Evolutionary conservation across 2,888 invertebrate genomes (phyloP), one percentile per base, ranked within the genome.

Genomic region (Idaea aversata): DNA sequence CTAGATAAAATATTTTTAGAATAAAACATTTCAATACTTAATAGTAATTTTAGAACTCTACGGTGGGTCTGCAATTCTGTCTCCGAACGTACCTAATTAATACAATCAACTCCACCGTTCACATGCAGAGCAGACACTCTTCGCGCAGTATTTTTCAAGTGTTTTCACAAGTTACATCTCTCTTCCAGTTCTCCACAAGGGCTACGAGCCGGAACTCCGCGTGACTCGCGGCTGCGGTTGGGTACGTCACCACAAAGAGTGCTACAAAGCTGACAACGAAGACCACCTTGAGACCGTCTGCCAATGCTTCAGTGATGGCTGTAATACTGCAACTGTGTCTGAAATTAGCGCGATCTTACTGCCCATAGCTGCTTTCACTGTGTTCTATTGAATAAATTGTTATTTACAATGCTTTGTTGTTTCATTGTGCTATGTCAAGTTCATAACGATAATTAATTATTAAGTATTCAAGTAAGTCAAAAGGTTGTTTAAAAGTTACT

Each of bases 221-320:
- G 92, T 95, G 61, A 92, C 94, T 4, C 93, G 96, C 36, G 91
- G 93, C 70, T 96, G 96, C 72, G 96, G 96, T 63, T 96, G 94
- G 94, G 81, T 92, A 65, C 84, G 79, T 5, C 85, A 89, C 72
- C 83, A 81, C 68, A 77, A 84, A 38, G 87, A 87, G 16, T 95
- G 95, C 79, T 94, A 94, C 80, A 93, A 90, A 67, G 93, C 93
- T 0, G 95, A 95, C 81, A 95, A 95, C 63, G 95, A 95, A 68
- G 95, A 95, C 77, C 95, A 95, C 76, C 84, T 93, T 15, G 95
- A 95, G 80, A 93, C 87, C 0, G 94, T 94, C 68, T 96, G 96
- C 79, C 94, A 94, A 74, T 96, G 96, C 82, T 94, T 93, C 83
- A 72, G 81, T 0, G 95, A 95, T 72, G 94, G 92, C 61, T 96